Conservation (phyloP, 2,888 invertebrate genomes). For the Stegophylla sp. region DNA sequence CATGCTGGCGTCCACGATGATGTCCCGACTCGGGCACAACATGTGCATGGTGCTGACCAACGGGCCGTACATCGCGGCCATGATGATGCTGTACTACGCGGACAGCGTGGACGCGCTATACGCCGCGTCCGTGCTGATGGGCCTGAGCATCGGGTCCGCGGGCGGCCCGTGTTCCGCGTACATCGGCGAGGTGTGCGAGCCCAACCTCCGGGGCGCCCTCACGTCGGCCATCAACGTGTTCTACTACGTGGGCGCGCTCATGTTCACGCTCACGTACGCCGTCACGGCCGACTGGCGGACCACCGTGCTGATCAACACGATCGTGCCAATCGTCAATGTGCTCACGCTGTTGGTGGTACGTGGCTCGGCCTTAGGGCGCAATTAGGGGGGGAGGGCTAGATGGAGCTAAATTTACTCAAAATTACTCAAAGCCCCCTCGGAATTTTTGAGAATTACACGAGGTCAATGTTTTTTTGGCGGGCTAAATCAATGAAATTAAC, state of each 20-base stretch:
- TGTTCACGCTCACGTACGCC: slow-evolving; percentile 5
- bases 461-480: too few relatives aligned
- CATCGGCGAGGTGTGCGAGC: slow-evolving; percentile 26
- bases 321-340: too few relatives aligned
- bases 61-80: not conserved
- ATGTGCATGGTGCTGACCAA: slow-evolving; percentile 1
- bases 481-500: too few relatives aligned
- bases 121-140: slow-evolving; percentile 11
- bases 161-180: slow-evolving; percentile 25
- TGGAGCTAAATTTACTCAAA: too few relatives aligned
- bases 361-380: too few relatives aligned
- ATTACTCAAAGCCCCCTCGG: too few relatives aligned
- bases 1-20: not conserved
- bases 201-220: slow-evolving; percentile 22
- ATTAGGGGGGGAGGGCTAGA: too few relatives aligned
- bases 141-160: slow-evolving; percentile 24
- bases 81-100: not conserved
- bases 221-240: slow-evolving; percentile 66
- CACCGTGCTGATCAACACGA: not conserved
- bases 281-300: slow-evolving; percentile 28
- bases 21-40: not conserved
- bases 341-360: too few relatives aligned
- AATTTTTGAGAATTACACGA: too few relatives aligned
- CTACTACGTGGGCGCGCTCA: slow-evolving; percentile 66
- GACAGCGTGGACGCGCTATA: not conserved